Conservation (phyloP, 2,888 invertebrate genomes). For the Parnassius orleans region DNA sequence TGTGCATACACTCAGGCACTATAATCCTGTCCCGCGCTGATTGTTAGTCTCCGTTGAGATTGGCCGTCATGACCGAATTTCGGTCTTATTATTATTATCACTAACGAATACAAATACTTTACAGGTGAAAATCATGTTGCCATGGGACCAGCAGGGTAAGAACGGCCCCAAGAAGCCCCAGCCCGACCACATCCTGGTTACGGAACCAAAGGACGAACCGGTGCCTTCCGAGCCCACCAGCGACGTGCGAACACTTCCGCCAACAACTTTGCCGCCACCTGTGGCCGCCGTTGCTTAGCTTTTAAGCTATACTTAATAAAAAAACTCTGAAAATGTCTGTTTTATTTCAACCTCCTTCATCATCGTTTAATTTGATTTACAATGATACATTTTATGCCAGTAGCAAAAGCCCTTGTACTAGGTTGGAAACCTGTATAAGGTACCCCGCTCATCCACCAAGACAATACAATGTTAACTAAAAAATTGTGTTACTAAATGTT, state of each 20-base stretch:
- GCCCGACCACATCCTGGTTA: slow-evolving; percentile 98
- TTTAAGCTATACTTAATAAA: slow-evolving; percentile 50
- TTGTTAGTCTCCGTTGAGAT: no score
- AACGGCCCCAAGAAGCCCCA: slow-evolving; percentile 98
- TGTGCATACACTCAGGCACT: no score
- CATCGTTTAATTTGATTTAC: no score
- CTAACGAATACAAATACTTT: neutral
- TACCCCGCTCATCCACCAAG: no score
- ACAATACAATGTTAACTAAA: no score
- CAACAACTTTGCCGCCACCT: slow-evolving; percentile 72
- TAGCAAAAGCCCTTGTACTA: no score
- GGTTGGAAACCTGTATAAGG: no score
- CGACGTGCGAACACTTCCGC: slow-evolving; percentile 87
- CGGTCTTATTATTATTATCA: no score
- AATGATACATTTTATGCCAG: no score
- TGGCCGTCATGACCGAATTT: no score
- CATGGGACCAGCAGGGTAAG: slow-evolving; percentile 98
- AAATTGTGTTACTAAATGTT: no score
- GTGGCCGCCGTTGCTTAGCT: slow-evolving; percentile 61
- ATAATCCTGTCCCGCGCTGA: no score
- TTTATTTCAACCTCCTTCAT: slow-evolving; percentile 3
- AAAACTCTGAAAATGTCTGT: slow-evolving; percentile 21
- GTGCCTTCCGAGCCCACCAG: slow-evolving; percentile 86
- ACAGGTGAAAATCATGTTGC: slow-evolving; percentile 99
- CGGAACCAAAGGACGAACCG: slow-evolving; percentile 98